Evolutionary conservation across 2,797 vertebrate species (phyloP).

Genomic region (Morelia viridis): DNA sequence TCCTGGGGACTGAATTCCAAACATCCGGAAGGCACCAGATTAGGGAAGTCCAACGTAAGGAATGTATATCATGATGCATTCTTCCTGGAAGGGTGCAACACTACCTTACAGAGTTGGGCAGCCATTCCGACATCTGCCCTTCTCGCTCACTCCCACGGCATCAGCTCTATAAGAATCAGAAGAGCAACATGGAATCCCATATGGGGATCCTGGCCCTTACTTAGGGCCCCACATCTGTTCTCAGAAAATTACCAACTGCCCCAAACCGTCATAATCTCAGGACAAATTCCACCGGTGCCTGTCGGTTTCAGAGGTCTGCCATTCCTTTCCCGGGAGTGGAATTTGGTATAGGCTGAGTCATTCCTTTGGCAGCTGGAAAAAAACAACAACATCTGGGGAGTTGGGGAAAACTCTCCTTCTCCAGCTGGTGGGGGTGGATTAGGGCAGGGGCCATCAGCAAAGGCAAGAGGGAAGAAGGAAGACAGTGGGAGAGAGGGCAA

Average conservation of each 20-base stretch:
- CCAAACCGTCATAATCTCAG: not conserved
- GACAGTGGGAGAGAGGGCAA: not conserved
- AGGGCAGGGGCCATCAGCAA: not conserved
- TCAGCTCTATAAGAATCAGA: not conserved
- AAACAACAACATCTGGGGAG: not conserved
- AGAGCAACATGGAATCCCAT: not conserved
- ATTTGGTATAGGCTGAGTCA: slow-evolving; percentile 5
- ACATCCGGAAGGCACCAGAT: too few species aligned
- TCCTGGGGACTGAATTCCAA: not conserved
- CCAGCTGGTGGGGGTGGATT: not conserved
- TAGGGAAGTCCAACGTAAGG: too few species aligned
- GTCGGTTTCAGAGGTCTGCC: not conserved
- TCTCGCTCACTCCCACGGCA: not conserved
- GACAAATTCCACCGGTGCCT: not conserved
- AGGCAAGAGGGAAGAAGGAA: not conserved
- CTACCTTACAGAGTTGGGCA: too few species aligned
- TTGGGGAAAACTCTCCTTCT: not conserved
- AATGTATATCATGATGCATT: not conserved
- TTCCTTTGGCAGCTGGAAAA: not conserved
- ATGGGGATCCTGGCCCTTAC: not conserved
- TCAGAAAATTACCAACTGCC: not conserved
- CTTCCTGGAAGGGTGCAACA: not conserved
- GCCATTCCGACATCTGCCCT: too few species aligned
- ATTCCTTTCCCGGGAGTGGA: not conserved
- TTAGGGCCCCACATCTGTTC: not conserved